Percentiles rank a stretch among this genome's conserved stretches.
Evolutionary conservation across 1,140 invertebrate species (phyloP).

Genomic region (Papilio glaucus): DNA sequence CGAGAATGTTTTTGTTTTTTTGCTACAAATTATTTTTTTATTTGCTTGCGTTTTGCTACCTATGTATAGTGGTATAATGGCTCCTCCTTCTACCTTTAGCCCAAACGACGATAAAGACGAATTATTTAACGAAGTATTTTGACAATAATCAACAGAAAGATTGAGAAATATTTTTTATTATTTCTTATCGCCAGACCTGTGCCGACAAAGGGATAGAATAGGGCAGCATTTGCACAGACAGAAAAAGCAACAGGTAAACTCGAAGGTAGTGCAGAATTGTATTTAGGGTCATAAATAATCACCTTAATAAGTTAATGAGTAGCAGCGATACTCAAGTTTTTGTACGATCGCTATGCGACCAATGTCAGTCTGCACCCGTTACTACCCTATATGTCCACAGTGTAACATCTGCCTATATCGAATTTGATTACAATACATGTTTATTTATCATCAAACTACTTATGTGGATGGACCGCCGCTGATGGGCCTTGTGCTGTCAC

Average conservation of each 20-base stretch:
- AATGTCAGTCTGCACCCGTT: slow-evolving; percentile 63
- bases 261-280: slow-evolving; percentile 70
- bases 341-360: slow-evolving; percentile 53
- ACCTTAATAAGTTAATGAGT: slow-evolving; percentile 82
- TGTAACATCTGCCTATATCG: slow-evolving; percentile 77
- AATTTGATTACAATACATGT: slow-evolving; percentile 82
- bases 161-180: too few relatives aligned
- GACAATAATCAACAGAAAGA: too few relatives aligned
- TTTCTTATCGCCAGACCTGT: neutral
- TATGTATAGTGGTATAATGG: too few relatives aligned
- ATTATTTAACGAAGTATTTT: too few relatives aligned
- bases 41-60: too few relatives aligned
- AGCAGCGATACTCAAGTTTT: slow-evolving; percentile 75
- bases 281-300: slow-evolving; percentile 77
- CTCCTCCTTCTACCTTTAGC: too few relatives aligned
- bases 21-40: too few relatives aligned
- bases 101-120: too few relatives aligned
- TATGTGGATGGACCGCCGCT: slow-evolving; percentile 52
- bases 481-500: slow-evolving; percentile 14
- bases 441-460: slow-evolving; percentile 70
- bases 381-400: slow-evolving; percentile 67
- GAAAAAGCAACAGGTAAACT: slow-evolving; percentile 43
- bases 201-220: slow-evolving; percentile 12
- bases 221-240: slow-evolving; percentile 28
- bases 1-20: too few relatives aligned